Evolutionary conservation across 2,888 invertebrate species (phyloP).

Genomic region (Oithona nana): DNA sequence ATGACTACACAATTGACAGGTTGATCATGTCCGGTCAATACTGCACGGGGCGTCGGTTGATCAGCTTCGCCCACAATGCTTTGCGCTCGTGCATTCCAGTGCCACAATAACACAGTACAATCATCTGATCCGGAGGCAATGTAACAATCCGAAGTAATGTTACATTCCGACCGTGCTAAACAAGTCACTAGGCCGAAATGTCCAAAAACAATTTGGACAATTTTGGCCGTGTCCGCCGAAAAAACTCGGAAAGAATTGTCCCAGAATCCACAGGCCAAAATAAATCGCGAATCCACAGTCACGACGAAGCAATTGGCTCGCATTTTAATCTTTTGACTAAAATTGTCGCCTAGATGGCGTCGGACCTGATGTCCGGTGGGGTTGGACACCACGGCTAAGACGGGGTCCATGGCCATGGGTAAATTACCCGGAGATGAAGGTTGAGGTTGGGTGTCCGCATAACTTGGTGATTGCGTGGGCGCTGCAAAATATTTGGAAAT

Average conservation of each 20-base stretch:
- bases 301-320: constrained; percentile 90
- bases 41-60: constrained; percentile 82
- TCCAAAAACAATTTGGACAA: constrained; percentile 93
- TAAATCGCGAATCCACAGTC: constrained; percentile 85
- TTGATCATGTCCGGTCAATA: constrained; percentile 91
- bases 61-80: constrained; percentile 94
- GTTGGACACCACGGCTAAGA: constrained; percentile 45
- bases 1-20: constrained; percentile 87
- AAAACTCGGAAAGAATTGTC: constrained; percentile 97
- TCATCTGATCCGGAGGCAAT: constrained; percentile 94
- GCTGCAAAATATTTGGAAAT: no score
- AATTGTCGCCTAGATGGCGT: constrained; percentile 88
- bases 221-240: constrained; percentile 85
- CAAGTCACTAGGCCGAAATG: constrained; percentile 98
- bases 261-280: constrained; percentile 97
- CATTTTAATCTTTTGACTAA: constrained; percentile 86
- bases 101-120: constrained; percentile 95
- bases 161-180: constrained; percentile 73
- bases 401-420: constrained; percentile 86
- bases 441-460: constrained; percentile 43
- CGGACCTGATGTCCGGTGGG: constrained; percentile 36
- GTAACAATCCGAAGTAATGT: constrained; percentile 97
- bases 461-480: constrained; percentile 55
- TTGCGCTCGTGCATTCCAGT: constrained; percentile 87
- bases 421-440: constrained; percentile 55